Evolutionary conservation across 2,113 vertebrate species (phyloP), one percentile per base, ranked within the genome.

Genomic region (Monopterus albus): DNA sequence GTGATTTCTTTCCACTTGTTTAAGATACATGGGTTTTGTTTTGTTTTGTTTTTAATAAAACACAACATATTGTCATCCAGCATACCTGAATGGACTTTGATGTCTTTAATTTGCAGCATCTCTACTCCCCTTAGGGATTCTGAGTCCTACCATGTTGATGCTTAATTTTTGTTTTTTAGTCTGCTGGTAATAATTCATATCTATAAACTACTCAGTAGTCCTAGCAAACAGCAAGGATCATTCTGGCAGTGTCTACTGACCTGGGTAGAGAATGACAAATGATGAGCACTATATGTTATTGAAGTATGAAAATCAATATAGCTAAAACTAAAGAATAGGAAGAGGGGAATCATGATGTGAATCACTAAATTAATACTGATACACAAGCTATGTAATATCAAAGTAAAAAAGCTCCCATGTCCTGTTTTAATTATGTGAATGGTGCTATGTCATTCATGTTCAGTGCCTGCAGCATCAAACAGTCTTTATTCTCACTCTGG

Each of bases 401-500:
- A 18, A 9, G 2, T 28, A 31, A 31, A 7, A 25, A 33, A 18
- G 53, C 46, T 51, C 11, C 18, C 20, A 47, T 42, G 45, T 49
- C 42, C 58, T 55, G 20, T 60, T 75, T 81, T 65, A 62, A 81
- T n/a, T n/a, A n/a, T 52, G 21, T 47, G 47, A 83, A 69, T 25
- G 28, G 57, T 84, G 70, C 58, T 53, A 57, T 45, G 46, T 15
- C 73, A 71, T 62, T 72, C 55, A 73, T 61, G 49, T 61, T 64
- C 56, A 29, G 31, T 9, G 74, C 85, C 82, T 68, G 26, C 15
- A 66, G 74, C 59, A 0, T 26, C 60, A 49, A 51, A 21, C 20
- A 45, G 73, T 64, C 73, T 72, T 68, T n/a, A 68, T 82, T 87
- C 57, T 28, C 8, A 79, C 75, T 76, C 71, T 7, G 28, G 62